A percentile compares a stretch with the other conserved stretches of the same genome.
phyloP scores from a whole-genome alignment of 2,888 invertebrate genomes.

The Eupithecia insigniata region DNA sequence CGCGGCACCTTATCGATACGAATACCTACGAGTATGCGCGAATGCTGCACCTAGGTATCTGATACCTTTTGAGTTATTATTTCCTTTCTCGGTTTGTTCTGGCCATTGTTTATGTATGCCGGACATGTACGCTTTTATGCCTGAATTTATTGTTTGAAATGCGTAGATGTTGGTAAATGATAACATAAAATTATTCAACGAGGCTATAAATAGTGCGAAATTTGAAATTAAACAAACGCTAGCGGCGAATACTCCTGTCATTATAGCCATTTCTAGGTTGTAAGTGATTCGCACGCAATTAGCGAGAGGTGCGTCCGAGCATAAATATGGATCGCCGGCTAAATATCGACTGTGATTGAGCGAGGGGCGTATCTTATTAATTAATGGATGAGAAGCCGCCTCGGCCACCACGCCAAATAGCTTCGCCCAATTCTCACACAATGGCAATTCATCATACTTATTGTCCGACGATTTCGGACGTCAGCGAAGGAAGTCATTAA shows the following conservation, averaged over 20 bases:
- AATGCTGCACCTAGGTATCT: conserved; percentile 61
- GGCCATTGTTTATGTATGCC: conserved; percentile 46
- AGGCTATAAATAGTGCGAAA: conserved; percentile 13
- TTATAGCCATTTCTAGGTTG: conserved; percentile 66
- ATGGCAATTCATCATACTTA: conserved; percentile 79
- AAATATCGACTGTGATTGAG: conserved; percentile 76
- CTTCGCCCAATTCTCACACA: conserved; percentile 74
- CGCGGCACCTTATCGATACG: conserved; percentile 66
- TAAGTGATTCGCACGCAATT: conserved; percentile 76
- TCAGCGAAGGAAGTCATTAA: conserved; percentile 81
- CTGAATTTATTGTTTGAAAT: conserved; percentile 14
- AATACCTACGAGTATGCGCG: conserved; percentile 48
- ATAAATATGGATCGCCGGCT: conserved; percentile 73
- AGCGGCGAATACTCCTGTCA: conserved; percentile 60
- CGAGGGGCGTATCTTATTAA: conserved; percentile 78
- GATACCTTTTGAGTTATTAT: conserved; percentile 66
- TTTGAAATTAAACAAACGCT: conserved; percentile 32
- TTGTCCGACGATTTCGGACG: conserved; percentile 79
- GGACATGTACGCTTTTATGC: conserved; percentile 37
- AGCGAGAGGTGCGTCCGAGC: conserved; percentile 73
- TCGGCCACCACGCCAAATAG: conserved; percentile 71
- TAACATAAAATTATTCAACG: conserved; percentile 11
- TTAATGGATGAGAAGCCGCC: conserved; percentile 78
- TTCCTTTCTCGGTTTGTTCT: conserved; percentile 58
- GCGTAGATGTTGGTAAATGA: conserved; percentile 16